Percentiles rank a stretch among this genome's conserved stretches.
phyloP scores from a whole-genome alignment of 2,113 vertebrate species.

The Carassius auratus region DNA sequence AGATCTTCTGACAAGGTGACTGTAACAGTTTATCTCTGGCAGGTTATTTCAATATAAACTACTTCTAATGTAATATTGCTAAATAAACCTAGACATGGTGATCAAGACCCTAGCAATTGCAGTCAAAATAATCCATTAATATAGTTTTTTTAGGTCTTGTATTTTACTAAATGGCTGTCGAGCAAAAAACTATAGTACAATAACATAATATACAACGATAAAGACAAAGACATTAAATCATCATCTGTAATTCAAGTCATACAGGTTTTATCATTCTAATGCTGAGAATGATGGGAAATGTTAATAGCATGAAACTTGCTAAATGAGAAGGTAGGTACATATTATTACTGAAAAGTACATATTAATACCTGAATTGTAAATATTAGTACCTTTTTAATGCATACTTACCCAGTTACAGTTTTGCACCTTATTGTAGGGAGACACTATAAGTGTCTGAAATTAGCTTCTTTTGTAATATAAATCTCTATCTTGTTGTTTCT shows the following conservation, averaged over 20 bases:
- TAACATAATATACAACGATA: neutral
- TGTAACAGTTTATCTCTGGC: slow-evolving; percentile 9
- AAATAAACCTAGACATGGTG: neutral
- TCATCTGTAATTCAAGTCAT: neutral
- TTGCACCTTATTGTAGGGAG: neutral
- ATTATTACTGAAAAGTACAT: neutral
- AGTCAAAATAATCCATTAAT: neutral
- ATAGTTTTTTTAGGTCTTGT: neutral
- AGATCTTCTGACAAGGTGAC: neutral
- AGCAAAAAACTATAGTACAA: neutral
- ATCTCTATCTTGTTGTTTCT: neutral
- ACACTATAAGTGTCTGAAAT: neutral
- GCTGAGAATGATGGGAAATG: neutral
- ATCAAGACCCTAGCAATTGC: neutral
- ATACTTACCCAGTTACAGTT: neutral
- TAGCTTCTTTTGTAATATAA: neutral
- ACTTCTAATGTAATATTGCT: neutral
- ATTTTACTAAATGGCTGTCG: neutral
- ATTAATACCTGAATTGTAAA: neutral
- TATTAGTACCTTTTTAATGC: neutral
- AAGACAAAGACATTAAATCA: neutral
- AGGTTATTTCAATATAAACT: neutral
- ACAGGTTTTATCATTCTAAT: neutral
- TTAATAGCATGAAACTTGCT: neutral
- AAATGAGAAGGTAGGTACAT: neutral